These are phyloP conservation scores for Micrastur ruficollis DNA, from an alignment of 2,797 vertebrate species.

Conservation along the genomic window DNA sequence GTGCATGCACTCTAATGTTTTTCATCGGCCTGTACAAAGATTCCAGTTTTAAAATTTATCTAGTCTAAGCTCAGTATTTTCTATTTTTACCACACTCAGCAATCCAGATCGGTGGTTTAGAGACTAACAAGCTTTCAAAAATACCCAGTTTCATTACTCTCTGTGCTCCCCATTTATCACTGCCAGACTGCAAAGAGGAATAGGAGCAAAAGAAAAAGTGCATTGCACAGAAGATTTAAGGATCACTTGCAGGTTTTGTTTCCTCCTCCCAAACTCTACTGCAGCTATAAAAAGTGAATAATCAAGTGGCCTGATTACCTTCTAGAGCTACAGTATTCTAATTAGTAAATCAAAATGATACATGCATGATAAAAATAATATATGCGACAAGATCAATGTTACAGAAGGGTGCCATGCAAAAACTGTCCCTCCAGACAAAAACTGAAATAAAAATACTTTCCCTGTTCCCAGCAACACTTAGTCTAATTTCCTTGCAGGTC, in stretches of 20 bases:
- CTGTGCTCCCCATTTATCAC: background rate
- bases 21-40: background rate
- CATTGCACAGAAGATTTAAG: background rate
- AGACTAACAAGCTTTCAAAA: background rate
- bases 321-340: background rate
- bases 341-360: slow-evolving; percentile 27
- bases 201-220: background rate
- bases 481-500: slow-evolving; percentile 44
- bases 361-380: background rate
- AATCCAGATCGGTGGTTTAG: background rate
- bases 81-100: background rate
- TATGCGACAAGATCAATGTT: background rate
- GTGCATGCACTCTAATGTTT: background rate
- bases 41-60: background rate
- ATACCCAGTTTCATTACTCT: background rate
- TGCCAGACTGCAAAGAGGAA: background rate
- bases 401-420: background rate
- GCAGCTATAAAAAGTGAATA: background rate
- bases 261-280: background rate
- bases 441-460: slow-evolving; percentile 41
- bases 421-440: slow-evolving; percentile 36
- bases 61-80: background rate
- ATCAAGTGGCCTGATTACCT: slow-evolving; percentile 11
- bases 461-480: background rate
- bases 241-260: background rate